Percentiles rank a stretch among this genome's conserved stretches.
These are phyloP conservation scores for Papio anubis DNA, from an alignment of 2,113 vertebrate species.

Conservation along the genomic window DNA sequence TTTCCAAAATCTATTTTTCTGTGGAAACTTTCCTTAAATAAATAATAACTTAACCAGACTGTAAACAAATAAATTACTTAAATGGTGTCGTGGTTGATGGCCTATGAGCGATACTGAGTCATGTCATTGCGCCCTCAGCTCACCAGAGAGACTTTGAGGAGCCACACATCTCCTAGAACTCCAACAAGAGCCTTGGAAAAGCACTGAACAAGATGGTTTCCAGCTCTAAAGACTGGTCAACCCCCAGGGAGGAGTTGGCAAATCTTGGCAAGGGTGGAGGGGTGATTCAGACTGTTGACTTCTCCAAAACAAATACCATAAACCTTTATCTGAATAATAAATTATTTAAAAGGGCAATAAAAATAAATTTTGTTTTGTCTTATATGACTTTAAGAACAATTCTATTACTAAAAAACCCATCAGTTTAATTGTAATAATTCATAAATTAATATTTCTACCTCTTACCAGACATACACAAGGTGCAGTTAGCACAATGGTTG, in stretches of 20 bases:
- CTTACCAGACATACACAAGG: background rate
- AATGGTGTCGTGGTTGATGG: background rate
- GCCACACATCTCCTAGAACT: background rate
- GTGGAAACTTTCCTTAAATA: background rate
- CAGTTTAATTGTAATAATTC: background rate
- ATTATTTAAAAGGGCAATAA: background rate
- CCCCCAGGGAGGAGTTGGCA: background rate
- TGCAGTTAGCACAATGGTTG: background rate
- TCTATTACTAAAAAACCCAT: background rate
- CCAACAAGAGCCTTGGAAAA: background rate
- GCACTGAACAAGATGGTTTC: background rate
- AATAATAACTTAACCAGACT: background rate
- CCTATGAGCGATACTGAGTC: background rate
- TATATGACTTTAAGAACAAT: background rate
- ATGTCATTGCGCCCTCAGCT: background rate
- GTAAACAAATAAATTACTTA: background rate
- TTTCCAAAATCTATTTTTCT: background rate
- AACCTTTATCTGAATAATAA: background rate
- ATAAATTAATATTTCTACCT: constrained; percentile 36
- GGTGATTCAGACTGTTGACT: background rate
- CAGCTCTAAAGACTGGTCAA: background rate
- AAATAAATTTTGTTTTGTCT: background rate
- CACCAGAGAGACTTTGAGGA: background rate
- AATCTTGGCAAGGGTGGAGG: background rate
- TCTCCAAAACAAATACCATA: background rate